Conservation (phyloP, 2,113 vertebrate species). For the Coptodon bakossiorum region DNA sequence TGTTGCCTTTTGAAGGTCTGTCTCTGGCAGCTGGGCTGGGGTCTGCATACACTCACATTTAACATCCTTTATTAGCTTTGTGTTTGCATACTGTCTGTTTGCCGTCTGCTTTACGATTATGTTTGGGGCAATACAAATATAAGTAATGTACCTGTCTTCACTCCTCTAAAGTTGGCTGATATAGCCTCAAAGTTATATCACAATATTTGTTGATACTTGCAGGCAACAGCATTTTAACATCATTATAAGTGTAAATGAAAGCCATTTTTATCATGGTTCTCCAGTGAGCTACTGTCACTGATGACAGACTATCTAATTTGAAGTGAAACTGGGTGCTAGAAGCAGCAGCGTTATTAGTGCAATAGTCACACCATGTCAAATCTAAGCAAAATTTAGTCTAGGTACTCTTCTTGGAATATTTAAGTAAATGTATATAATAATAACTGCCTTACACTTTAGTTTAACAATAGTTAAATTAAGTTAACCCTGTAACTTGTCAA, state of each 20-base stretch:
- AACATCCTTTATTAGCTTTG: background rate
- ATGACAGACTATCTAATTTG: background rate
- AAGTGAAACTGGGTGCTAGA: background rate
- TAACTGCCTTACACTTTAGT: background rate
- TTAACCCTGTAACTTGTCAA: background rate
- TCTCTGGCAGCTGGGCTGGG: background rate
- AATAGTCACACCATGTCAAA: background rate
- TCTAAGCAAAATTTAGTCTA: background rate
- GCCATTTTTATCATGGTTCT: background rate
- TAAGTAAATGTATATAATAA: background rate
- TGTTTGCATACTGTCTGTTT: background rate
- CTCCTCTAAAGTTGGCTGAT: background rate
- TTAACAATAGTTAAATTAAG: background rate
- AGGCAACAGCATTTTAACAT: background rate
- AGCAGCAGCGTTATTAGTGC: background rate
- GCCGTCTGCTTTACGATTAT: background rate
- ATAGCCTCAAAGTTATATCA: background rate
- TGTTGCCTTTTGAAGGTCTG: background rate
- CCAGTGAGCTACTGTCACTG: background rate
- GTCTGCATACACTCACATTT: background rate
- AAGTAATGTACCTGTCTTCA: background rate
- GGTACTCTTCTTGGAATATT: background rate
- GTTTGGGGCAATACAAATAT: background rate
- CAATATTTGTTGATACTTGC: background rate
- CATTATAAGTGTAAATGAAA: background rate